Conservation (phyloP, 2,888 invertebrate species). For the Lysandra bellargus region DNA sequence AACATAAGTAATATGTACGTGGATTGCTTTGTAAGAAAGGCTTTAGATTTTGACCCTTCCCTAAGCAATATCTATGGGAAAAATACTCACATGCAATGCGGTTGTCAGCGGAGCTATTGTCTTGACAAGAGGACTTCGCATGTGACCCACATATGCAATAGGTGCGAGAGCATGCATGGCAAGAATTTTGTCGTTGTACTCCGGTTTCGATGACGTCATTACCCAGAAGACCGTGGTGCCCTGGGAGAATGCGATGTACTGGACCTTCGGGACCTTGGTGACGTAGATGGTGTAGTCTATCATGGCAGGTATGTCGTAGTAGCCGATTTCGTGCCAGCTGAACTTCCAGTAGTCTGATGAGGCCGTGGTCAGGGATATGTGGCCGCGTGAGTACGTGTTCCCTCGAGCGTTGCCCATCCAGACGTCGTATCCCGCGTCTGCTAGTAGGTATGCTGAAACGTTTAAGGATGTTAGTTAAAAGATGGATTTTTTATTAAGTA, state of each 20-base stretch:
- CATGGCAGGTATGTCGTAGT: slow-evolving; percentile 87
- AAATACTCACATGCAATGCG: slow-evolving; percentile 71
- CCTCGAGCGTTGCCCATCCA: slow-evolving; percentile 94
- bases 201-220: slow-evolving; percentile 77
- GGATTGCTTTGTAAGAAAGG: not conserved
- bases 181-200: slow-evolving; percentile 81
- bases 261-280: slow-evolving; percentile 79
- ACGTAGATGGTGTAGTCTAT: slow-evolving; percentile 82
- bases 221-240: slow-evolving; percentile 84
- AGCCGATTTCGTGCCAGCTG: slow-evolving; percentile 89
- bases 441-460: slow-evolving; percentile 83
- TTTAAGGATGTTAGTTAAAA: not conserved
- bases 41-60: not conserved
- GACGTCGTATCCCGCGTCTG: slow-evolving; percentile 86
- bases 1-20: not conserved
- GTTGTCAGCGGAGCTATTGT: slow-evolving; percentile 68
- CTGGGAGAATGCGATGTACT: slow-evolving; percentile 87
- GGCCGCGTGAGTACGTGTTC: slow-evolving; percentile 86
- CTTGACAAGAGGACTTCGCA: slow-evolving; percentile 72
- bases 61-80: not conserved
- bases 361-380: slow-evolving; percentile 66
- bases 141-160: slow-evolving; percentile 75
- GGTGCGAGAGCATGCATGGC: slow-evolving; percentile 83
- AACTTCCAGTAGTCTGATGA: slow-evolving; percentile 70
- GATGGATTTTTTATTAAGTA: too few relatives aligned